phyloP scores from a whole-genome alignment of 2,888 invertebrate genomes.

The Apamea epomidion region DNA sequence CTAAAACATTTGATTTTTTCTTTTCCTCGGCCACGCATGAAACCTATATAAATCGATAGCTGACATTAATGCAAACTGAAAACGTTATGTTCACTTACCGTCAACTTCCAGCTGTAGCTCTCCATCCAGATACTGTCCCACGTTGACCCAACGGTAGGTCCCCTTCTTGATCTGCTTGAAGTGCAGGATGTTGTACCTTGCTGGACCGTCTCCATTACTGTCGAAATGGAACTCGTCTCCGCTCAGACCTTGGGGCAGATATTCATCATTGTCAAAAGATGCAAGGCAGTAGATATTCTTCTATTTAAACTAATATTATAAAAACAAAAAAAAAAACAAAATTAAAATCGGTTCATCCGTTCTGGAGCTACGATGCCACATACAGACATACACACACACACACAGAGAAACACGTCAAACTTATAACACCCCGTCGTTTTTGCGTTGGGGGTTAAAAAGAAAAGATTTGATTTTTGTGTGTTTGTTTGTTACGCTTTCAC shows the following conservation, averaged over 20 bases:
- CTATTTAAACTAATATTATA: neutral
- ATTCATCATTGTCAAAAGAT: neutral
- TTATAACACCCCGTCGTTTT: too few species aligned
- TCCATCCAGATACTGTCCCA: slow-evolving; percentile 96
- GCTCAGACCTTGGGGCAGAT: slow-evolving; percentile 92
- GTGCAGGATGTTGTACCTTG: slow-evolving; percentile 98
- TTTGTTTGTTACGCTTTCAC: neutral
- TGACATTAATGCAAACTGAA: too few species aligned
- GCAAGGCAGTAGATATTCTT: neutral
- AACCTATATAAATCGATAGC: too few species aligned
- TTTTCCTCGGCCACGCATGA: neutral
- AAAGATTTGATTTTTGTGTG: neutral
- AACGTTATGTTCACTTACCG: slow-evolving; percentile 87
- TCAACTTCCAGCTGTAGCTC: slow-evolving; percentile 94
- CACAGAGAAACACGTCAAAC: too few species aligned
- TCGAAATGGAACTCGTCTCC: slow-evolving; percentile 98
- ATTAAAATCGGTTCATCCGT: too few species aligned
- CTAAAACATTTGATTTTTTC: neutral
- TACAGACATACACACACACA: too few species aligned
- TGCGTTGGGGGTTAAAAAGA: too few species aligned
- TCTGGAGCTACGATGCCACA: too few species aligned
- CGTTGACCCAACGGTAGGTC: slow-evolving; percentile 95
- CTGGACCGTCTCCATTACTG: slow-evolving; percentile 97
- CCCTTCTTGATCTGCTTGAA: slow-evolving; percentile 95
- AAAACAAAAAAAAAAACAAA: too few species aligned